A percentile compares a stretch with the other conserved stretches of the same genome.
These are phyloP conservation scores for Macropodus opercularis DNA, from an alignment of 2,797 vertebrate species.

Conservation along the genomic window DNA sequence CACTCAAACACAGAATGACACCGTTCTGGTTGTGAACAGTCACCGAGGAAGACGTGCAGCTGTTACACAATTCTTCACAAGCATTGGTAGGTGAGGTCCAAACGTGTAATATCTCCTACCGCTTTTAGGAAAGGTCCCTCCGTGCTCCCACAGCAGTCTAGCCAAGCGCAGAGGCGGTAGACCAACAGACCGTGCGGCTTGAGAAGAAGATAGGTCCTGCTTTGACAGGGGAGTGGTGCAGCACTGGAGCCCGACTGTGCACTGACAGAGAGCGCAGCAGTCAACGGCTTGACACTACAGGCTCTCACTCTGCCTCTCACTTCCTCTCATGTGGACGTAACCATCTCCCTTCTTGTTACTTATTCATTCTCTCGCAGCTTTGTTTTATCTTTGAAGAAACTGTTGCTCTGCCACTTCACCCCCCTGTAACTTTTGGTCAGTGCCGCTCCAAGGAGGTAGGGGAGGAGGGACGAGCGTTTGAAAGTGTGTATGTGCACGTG, in stretches of 20 bases:
- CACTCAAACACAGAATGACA: neutral
- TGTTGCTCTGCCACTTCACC: conserved; percentile 68
- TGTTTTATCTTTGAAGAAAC: conserved; percentile 52
- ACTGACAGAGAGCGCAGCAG: conserved; percentile 58
- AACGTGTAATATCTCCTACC: conserved; percentile 55
- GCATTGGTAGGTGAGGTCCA: neutral
- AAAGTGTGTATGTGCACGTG: too few species aligned
- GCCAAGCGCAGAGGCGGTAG: conserved; percentile 48
- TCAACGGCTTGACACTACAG: conserved; percentile 57
- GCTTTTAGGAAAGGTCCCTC: conserved; percentile 39
- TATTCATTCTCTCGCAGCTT: conserved; percentile 44
- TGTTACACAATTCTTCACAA: conserved; percentile 3
- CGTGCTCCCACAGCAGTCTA: conserved; percentile 33
- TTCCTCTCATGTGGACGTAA: conserved; percentile 65
- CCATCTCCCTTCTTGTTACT: conserved; percentile 24
- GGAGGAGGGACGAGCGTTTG: conserved; percentile 26
- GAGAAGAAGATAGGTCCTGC: conserved; percentile 62
- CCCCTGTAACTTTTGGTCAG: conserved; percentile 63
- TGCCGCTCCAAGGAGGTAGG: conserved; percentile 42
- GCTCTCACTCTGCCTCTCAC: conserved; percentile 47
- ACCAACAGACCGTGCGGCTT: conserved; percentile 18
- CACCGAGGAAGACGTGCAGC: conserved; percentile 10
- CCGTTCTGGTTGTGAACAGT: conserved; percentile 3
- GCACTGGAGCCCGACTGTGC: conserved; percentile 43
- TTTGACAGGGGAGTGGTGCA: conserved; percentile 71